phyloP scores from a whole-genome alignment of 1,140 invertebrate genomes.

The Drosophila littoralis region DNA sequence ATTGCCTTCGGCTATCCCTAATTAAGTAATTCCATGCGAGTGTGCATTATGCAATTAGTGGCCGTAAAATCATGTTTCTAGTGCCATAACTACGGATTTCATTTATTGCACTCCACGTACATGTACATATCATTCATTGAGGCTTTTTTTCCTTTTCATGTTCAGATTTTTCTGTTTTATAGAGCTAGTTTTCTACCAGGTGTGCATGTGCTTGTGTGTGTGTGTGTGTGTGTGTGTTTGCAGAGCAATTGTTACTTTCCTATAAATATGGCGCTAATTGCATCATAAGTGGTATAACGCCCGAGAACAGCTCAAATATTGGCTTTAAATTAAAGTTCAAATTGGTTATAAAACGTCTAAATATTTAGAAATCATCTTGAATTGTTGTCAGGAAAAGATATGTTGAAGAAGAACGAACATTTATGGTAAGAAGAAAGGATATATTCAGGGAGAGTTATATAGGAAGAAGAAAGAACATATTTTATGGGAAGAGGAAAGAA shows the following conservation, averaged over 20 bases:
- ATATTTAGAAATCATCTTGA: not conserved
- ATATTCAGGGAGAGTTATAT: not conserved
- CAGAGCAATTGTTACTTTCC: conserved; percentile 40
- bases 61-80: conserved; percentile 68
- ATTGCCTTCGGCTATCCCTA: conserved; percentile 69
- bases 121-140: conserved; percentile 20
- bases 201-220: too few species aligned
- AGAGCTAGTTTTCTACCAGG: not conserved
- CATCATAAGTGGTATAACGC: conserved; percentile 35
- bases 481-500: too few species aligned
- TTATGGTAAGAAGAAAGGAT: not conserved
- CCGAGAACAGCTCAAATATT: conserved; percentile 3
- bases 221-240: conserved; percentile 34
- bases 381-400: not conserved
- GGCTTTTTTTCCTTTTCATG: conserved; percentile 48
- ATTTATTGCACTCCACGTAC: conserved; percentile 38
- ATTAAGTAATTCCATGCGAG: conserved; percentile 73
- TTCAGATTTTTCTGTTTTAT: conserved; percentile 63
- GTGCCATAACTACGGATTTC: conserved; percentile 52
- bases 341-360: conserved; percentile 1
- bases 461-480: too few species aligned
- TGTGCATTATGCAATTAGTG: conserved; percentile 76
- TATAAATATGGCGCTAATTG: conserved; percentile 33
- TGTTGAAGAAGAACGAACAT: not conserved
- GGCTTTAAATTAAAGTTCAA: conserved; percentile 16